Evolutionary conservation across 1,140 invertebrate species (phyloP), one percentile per base, ranked within the genome.

Genomic region (Lordiphosa mommai): DNA sequence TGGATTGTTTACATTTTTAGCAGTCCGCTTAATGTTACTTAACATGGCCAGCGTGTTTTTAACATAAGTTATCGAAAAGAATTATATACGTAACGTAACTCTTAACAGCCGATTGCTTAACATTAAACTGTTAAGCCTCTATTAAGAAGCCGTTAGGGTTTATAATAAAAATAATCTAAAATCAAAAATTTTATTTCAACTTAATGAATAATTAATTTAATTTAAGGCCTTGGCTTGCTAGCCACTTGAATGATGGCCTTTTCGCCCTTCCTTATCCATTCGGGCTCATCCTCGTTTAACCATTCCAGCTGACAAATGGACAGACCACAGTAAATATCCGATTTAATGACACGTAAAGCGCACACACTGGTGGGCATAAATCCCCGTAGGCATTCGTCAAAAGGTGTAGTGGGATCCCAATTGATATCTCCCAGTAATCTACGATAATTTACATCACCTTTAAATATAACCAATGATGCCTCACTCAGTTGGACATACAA

Each of bases 391-490:
- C 94, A 93, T 2, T 89, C 61, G n/a, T 90, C 79, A 72, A 98
- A 96, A 1, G 91, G 79, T 0, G 92, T 94, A 0, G 91, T 92
- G 1, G 92, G 89, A 4, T 92, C 89, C 94, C 96, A 98, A 68
- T 95, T 94, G 27, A 93, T 91, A 88, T 99, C 98, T 0, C 94
- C 95, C 6, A 98, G 89, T 23, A 99, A 90, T 91, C 99, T 99
- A 33, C 97, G 90, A 89, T 99, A 99, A 90, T 99, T 99, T 8
- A 99, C 89, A 86, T 99, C 96, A 0, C 98, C 98, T 91, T 99
- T 99, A 88, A 99, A 97, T 71, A 99, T 93, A 0, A 96, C 72
- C 2, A 97, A 89, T 40, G 91, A 89, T 0, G 96, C 91, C 82
- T 92, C 71, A 17, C 91, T 90, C 0, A 99, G 89, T 57, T 93